Base-by-base conservation (phyloP, 2,797 vertebrate species). In the Sebastes hopkinsi region DNA sequence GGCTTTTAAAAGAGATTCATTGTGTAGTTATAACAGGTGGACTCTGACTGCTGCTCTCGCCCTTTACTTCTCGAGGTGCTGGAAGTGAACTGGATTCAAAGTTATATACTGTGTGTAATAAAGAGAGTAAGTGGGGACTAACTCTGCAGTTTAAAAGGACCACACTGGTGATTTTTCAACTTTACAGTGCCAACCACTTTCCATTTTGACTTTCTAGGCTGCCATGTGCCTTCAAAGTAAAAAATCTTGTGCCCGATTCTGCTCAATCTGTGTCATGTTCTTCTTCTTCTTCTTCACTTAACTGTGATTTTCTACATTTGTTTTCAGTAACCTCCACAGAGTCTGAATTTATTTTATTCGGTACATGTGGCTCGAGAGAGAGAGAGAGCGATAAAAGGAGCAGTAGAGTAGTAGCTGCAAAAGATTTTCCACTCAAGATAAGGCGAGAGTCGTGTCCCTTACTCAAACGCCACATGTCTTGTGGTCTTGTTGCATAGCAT, bases 11-110 rank as follows among this genome's bases (percentile, higher is more conserved):
- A 68, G 62, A 3, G 72, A 69, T n/a, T 76, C 73, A 87, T 54
- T 78, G 34, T 30, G 66, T 5, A 18, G 69, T 75, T 81, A 58
- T 87, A 87, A 89, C 89, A 92, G 89, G 88, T 91, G 79, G 83
- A 81, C 59, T 65, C 56, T 34, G 67, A 58, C 72, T 55, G 55
- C n/a, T n/a, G 34, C 66, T 46, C 75, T 30, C 71, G 34, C 22
- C 11, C 30, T 80, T 67, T 20, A 11, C 46, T 38, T 65, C 58
- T 32, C 60, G 55, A n/a, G 13, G 12, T 3, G 58, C 9, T 36
- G 55, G 46, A 64, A 52, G 58, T 23, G 27, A 76, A 71, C 56
- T 56, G 11, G 60, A 75, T 38, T 82, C 12, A 52, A 59, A 66
- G 32, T n/a, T 50, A 25, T 22, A 60, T 34, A 25, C 56, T 38